Percentiles rank a stretch among this genome's conserved stretches.
phyloP scores from a whole-genome alignment of 2,113 vertebrate species.

The Colinus virginianus region DNA sequence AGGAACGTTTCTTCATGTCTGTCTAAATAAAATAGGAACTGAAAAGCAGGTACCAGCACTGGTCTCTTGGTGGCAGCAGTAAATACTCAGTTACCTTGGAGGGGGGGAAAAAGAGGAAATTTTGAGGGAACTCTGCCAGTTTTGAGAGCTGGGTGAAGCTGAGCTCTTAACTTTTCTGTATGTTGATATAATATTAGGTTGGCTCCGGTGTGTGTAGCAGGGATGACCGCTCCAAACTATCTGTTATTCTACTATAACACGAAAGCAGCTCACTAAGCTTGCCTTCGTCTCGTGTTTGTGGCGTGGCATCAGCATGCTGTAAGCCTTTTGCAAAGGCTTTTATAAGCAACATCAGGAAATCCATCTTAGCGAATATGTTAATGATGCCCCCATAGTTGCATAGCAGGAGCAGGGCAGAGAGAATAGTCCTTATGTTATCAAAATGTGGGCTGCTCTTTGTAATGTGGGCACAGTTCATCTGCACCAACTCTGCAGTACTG shows the following conservation, averaged over 20 bases:
- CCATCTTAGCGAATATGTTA: neutral
- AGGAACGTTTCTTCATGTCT: neutral
- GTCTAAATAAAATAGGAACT: neutral
- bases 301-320: neutral
- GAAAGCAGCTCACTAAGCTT: neutral
- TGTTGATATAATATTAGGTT: neutral
- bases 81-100: neutral
- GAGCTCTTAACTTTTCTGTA: neutral
- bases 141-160: neutral
- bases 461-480: neutral
- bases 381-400: neutral
- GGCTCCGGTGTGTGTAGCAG: neutral
- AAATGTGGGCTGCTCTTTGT: neutral
- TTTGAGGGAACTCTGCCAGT: neutral
- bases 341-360: neutral
- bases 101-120: neutral
- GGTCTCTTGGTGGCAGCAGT: neutral
- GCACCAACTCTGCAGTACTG: neutral
- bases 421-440: neutral
- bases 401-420: accelerated
- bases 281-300: neutral
- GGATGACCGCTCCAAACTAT: accelerated
- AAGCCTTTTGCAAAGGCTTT: neutral
- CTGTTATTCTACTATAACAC: neutral
- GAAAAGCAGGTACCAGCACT: neutral